Evolutionary conservation across 2,888 invertebrate species (phyloP), one percentile per base, ranked within the genome.

Genomic region (Archips crataeganus): DNA sequence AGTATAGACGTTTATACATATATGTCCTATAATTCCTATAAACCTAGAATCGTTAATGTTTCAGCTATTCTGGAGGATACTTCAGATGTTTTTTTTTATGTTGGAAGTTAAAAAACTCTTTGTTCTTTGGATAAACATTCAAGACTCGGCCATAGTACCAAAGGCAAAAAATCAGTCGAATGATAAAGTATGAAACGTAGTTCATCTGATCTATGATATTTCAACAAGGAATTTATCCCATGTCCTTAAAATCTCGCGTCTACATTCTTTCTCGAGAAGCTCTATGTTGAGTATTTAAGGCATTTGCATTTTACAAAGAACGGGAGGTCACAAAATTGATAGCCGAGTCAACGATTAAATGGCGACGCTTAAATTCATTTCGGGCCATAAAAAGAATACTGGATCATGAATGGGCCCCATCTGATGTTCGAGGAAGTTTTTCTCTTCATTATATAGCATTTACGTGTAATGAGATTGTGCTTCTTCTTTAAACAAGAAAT

Each of bases 261-360:
- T 49, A 2, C 54, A 23, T 54, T n/a, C n/a, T 49, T 23, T 54
- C 23, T 54, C 8, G 9, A 49, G n/a, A 13, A 13, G 13, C n/a
- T 49, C 51, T 11, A 10, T 36, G 45, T 13, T 70, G 9, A 36
- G 36, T 47, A 66, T 74, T 75, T 65, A 68, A 47, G n/a, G 66
- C 70, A 82, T 86, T 84, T 79, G 79, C 82, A 83, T 82, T 84
- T 82, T 76, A 81, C 80, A 80, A 80, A 78, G 78, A 79, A 79
- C 74, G 80, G 79, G 77, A 79, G 80, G 79, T 77, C 77, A 75
- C 75, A 78, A 80, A 85, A 85, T 82, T 82, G 82, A 85, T 86
- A 78, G 80, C 79, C 10, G 73, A 79, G 77, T 79, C 79, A 79
- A 78, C 79, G 80, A 81, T 82, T 81, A 80, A 79, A 74, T 77